Percentiles rank a stretch among this genome's conserved stretches.
phyloP scores from a whole-genome alignment of 1,140 invertebrate genomes.

The Drosophila dunni region DNA sequence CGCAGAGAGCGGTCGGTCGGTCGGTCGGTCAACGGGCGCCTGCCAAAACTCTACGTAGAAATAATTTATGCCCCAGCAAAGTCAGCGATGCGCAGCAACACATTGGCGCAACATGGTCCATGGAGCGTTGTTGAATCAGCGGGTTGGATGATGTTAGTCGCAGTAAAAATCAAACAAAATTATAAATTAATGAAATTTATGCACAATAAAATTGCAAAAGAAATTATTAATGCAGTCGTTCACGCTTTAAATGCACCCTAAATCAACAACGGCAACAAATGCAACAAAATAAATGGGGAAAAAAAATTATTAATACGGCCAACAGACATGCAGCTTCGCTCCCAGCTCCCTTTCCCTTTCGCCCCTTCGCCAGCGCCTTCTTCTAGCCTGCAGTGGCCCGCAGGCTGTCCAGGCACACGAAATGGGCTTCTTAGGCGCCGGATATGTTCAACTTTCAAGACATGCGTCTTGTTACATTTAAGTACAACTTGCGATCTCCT shows the following conservation, averaged over 20 bases:
- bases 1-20: constrained; percentile 52
- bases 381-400: constrained; percentile 18
- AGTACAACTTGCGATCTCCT: constrained; percentile 33
- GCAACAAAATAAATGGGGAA: not conserved
- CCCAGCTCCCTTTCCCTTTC: not conserved
- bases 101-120: constrained; percentile 79
- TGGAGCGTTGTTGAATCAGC: constrained; percentile 51
- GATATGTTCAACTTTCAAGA: constrained; percentile 74
- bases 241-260: constrained; percentile 84
- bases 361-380: not conserved
- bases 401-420: constrained; percentile 15
- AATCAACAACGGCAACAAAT: constrained; percentile 61
- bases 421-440: constrained; percentile 57
- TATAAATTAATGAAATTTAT: constrained; percentile 85
- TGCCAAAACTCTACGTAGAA: constrained; percentile 80
- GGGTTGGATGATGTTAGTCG: constrained; percentile 60
- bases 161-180: constrained; percentile 80
- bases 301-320: constrained; percentile 78
- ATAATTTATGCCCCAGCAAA: constrained; percentile 81
- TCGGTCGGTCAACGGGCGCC: constrained; percentile 69
- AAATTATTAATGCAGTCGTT: constrained; percentile 85
- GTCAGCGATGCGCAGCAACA: constrained; percentile 71
- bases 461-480: constrained; percentile 60
- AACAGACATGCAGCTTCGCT: constrained; percentile 63
- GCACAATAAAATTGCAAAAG: constrained; percentile 84